phyloP scores from a whole-genome alignment of 2,797 vertebrate species.

The Pogoniulus pusillus region DNA sequence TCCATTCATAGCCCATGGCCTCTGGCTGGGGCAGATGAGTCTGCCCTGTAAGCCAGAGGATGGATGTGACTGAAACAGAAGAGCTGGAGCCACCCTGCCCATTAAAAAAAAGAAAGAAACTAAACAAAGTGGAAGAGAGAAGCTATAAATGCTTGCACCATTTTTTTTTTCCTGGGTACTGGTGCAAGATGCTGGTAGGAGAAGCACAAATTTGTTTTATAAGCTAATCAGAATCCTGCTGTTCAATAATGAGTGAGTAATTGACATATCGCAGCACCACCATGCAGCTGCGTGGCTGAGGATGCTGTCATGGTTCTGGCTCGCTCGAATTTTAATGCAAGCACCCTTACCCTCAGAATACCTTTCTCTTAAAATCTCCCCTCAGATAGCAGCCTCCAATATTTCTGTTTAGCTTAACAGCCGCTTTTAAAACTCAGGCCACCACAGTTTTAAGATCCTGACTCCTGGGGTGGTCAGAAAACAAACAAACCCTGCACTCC shows the following conservation, averaged over 20 bases:
- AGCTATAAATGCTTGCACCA: conserved; percentile 7
- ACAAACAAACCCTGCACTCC: conserved; percentile 13
- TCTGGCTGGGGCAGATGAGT: conserved; percentile 33
- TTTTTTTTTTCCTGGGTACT: conserved; percentile 49
- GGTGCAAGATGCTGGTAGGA: conserved; percentile 42
- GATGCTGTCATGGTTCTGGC: not conserved
- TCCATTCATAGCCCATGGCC: conserved; percentile 24
- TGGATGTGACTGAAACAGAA: not conserved
- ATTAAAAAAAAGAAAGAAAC: not conserved
- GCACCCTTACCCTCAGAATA: conserved; percentile 42
- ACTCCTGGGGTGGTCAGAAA: conserved; percentile 60
- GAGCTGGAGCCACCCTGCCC: not conserved
- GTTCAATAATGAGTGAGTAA: conserved; percentile 70
- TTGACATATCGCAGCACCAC: conserved; percentile 5
- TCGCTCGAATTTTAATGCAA: not conserved
- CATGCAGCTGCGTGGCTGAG: not conserved
- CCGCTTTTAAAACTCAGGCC: conserved; percentile 41
- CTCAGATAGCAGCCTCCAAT: not conserved
- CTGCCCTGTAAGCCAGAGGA: not conserved
- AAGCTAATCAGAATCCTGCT: conserved; percentile 66
- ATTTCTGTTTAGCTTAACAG: not conserved
- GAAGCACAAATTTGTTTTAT: conserved; percentile 62
- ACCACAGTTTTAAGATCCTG: conserved; percentile 25
- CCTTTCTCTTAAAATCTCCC: conserved; percentile 4
- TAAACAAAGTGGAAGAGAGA: not conserved